Evolutionary conservation across 2,797 vertebrate genomes (phyloP), one percentile per base, ranked within the genome.

Genomic region (Clarias laeviceps): DNA sequence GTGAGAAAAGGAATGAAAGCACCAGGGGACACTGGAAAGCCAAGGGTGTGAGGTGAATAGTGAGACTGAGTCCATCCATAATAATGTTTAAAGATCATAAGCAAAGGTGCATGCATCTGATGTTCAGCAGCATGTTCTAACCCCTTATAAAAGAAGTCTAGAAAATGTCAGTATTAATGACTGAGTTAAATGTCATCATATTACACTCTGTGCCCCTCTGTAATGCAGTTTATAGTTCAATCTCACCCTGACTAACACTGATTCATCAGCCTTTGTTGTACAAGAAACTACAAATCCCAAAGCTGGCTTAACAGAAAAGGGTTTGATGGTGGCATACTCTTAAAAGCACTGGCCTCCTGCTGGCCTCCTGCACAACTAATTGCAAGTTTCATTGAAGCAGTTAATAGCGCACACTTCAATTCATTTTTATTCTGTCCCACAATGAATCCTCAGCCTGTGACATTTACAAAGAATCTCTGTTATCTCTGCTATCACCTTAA

Each of bases 401-500:
- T 86, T 87, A 89, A 90, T 91, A 90, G 89, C 72, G 64, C 89
- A 87, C 90, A 90, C 85, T 90, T 89, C 88, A 90, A 91, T 92
- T 89, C 86, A 91, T 91, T 90, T 45, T 89, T 89, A 88, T 87
- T 90, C 86, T 61, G 70, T 84, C 83, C 82, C 83, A 84, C 80
- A 83, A 81, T 85, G 77, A 80, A 86, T 83, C 78, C 88, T 83
- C 78, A 79, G 88, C 85, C 85, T 80, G 79, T 91, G 89, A 92
- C 89, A 90, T 90, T 90, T 91, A 91, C 90, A 91, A 91, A 91
- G 89, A 91, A 90, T 84, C 90, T 90, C 79, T 86, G 87, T 91
- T 91, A 88, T 91, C 89, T 91, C 88, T 76, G 73, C 79, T 70
- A 85, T 88, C 82, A 81, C 80, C 70, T 77, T 90, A 89, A 91